Base-by-base conservation (phyloP, 1,140 invertebrate species). In the Cephus cinctus region DNA sequence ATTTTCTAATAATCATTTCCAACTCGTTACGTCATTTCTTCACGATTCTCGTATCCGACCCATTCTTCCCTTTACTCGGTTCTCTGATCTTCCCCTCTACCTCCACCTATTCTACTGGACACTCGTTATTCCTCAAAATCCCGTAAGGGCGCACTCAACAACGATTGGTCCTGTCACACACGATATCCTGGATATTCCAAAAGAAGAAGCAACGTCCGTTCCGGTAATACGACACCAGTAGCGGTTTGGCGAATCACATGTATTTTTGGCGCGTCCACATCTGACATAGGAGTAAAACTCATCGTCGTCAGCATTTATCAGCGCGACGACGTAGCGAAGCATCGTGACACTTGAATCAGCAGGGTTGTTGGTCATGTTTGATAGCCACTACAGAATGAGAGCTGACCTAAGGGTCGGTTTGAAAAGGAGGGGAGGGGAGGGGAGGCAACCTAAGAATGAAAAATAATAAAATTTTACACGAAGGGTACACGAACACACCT, bases 141-240 rank as follows among this genome's bases (percentile, higher is more conserved):
- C n/a, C n/a, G n/a, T n/a, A n/a, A n/a, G n/a, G n/a, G n/a, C n/a
- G n/a, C n/a, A n/a, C n/a, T n/a, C n/a, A n/a, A n/a, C n/a, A n/a
- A n/a, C n/a, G n/a, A n/a, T n/a, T n/a, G n/a, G n/a, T n/a, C n/a
- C n/a, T n/a, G n/a, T n/a, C n/a, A n/a, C n/a, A n/a, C n/a, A n/a
- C n/a, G n/a, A n/a, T n/a, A n/a, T n/a, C n/a, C n/a, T n/a, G n/a
- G n/a, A n/a, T n/a, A n/a, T n/a, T n/a, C n/a, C n/a, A n/a, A n/a
- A n/a, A n/a, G n/a, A n/a, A n/a, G 25, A 27, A 27, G n/a, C n/a
- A 6, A 25, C 12, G 22, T 2, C 11, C 15, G 43, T 31, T 34
- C 39, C 21, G 36, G 61, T 62, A 63, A 63, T 62, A 54, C 54
- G 61, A 63, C 52, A 63, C 61, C 59, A 25, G 19, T 21, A 31